Evolutionary conservation across 1,140 invertebrate species (phyloP).

Genomic region (Drosophila dunni): DNA sequence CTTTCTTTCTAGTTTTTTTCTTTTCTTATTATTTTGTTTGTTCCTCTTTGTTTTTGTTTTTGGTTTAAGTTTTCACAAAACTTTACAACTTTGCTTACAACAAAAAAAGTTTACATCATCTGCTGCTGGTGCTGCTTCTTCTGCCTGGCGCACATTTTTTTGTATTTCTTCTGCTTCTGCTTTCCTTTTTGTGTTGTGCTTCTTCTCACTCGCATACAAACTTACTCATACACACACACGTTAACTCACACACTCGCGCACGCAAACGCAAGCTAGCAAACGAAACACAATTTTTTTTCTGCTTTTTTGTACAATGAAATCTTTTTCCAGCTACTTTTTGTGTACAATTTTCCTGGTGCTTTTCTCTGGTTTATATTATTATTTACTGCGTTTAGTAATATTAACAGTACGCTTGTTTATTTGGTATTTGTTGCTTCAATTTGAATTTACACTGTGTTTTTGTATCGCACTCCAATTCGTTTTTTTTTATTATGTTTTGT

Average conservation of each 20-base stretch:
- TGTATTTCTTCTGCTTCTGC: slow-evolving; percentile 49
- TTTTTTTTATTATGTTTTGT: slow-evolving; percentile 56
- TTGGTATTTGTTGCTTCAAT: slow-evolving; percentile 36
- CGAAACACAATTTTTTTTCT: slow-evolving; percentile 52
- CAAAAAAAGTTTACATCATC: slow-evolving; percentile 77
- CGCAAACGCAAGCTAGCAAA: slow-evolving; percentile 50
- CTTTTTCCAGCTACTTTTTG: slow-evolving; percentile 54
- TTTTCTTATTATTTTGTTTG: slow-evolving; percentile 10
- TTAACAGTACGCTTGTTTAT: slow-evolving; percentile 43
- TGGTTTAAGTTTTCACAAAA: slow-evolving; percentile 26
- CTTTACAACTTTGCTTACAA: slow-evolving; percentile 45
- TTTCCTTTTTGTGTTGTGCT: slow-evolving; percentile 62
- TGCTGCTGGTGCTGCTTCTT: slow-evolving; percentile 59
- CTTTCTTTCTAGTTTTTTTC: slow-evolving; percentile 34
- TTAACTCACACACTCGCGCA: slow-evolving; percentile 43
- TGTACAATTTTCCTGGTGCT: slow-evolving; percentile 39
- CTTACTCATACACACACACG: slow-evolving; percentile 30
- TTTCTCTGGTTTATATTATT: slow-evolving; percentile 45
- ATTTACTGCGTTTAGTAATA: slow-evolving; percentile 20
- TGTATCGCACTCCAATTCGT: slow-evolving; percentile 53
- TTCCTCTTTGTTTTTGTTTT: slow-evolving; percentile 25
- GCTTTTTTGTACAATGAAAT: slow-evolving; percentile 52
- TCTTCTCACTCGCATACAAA: slow-evolving; percentile 46
- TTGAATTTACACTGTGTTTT: slow-evolving; percentile 39
- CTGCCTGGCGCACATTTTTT: slow-evolving; percentile 46